Percentiles rank a stretch among this genome's conserved stretches.
Conservation (phyloP, 2,797 vertebrate genomes). For the Crax fasciolata region DNA sequence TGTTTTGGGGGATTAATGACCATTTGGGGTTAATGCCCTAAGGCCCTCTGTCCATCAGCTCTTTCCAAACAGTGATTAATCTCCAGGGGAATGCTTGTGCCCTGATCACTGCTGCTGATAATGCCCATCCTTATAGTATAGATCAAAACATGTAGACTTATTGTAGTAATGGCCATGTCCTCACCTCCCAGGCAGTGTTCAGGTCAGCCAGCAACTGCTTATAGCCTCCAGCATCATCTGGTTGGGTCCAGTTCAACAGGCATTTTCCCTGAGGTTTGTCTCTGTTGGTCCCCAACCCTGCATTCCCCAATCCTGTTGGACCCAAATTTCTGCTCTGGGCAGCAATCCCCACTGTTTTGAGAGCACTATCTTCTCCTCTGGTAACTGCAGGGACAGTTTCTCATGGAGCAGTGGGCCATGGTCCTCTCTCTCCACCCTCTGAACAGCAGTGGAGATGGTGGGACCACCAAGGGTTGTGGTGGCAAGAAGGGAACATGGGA, state of each 20-base stretch:
- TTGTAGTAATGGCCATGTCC: slow-evolving; percentile 68
- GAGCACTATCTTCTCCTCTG: neutral
- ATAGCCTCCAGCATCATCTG: slow-evolving; percentile 22
- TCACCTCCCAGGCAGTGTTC: slow-evolving; percentile 51
- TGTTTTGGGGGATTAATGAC: slow-evolving; percentile 59
- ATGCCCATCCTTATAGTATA: slow-evolving; percentile 68
- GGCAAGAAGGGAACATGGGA: neutral
- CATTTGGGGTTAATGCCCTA: slow-evolving; percentile 67
- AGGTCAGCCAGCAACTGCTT: slow-evolving; percentile 44
- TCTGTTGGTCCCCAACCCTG: neutral
- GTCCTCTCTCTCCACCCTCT: neutral
- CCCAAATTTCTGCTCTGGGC: neutral
- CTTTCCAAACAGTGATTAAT: slow-evolving; percentile 70
- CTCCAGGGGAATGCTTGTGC: slow-evolving; percentile 68
- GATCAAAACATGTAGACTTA: slow-evolving; percentile 51
- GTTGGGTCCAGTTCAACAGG: neutral
- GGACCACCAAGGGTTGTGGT: neutral
- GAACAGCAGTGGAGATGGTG: neutral
- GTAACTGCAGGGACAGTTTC: neutral
- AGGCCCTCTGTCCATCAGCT: slow-evolving; percentile 51
- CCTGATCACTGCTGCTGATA: slow-evolving; percentile 68
- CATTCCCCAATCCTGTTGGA: neutral
- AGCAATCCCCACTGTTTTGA: neutral
- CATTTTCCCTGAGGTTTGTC: neutral
- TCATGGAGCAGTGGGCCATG: neutral